phyloP scores from a whole-genome alignment of 2,113 vertebrate genomes.

The Thomomys bottae region DNA sequence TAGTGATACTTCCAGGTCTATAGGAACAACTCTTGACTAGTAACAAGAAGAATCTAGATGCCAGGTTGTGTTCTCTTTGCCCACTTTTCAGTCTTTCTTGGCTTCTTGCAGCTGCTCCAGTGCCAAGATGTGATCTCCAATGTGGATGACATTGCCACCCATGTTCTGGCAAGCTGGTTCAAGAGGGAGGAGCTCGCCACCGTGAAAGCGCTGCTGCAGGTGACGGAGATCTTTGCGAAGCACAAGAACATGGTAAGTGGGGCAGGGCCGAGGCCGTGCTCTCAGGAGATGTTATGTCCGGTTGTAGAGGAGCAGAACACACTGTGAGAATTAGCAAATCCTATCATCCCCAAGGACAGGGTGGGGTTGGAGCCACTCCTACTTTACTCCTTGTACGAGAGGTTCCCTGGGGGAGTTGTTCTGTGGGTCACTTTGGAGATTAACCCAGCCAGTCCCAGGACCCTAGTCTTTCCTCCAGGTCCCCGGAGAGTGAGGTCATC shows the following conservation, averaged over 20 bases:
- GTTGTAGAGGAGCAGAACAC: background rate
- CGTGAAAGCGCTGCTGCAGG: background rate
- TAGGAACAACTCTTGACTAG: background rate
- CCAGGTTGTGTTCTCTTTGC: background rate
- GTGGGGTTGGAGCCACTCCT: too few relatives aligned
- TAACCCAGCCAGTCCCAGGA: background rate
- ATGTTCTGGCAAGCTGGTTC: constrained; percentile 43
- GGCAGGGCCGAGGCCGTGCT: fast-evolving
- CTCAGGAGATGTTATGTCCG: background rate
- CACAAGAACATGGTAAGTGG: constrained; percentile 53
- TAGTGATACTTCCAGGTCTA: background rate
- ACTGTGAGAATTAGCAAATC: background rate
- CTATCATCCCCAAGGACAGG: background rate
- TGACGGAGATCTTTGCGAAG: background rate
- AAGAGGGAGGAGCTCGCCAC: background rate
- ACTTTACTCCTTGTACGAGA: background rate
- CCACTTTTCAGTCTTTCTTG: fast-evolving
- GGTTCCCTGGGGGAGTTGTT: background rate
- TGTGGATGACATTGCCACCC: background rate
- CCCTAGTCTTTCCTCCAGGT: fast-evolving
- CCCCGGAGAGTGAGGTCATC: background rate
- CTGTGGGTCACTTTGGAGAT: background rate
- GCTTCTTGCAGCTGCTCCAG: constrained; percentile 33
- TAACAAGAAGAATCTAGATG: background rate
- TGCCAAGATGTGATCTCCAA: constrained; percentile 17